These are phyloP conservation scores for Trinorchestia longiramus DNA, from an alignment of 1,140 invertebrate genomes.

Conservation along the genomic window DNA sequence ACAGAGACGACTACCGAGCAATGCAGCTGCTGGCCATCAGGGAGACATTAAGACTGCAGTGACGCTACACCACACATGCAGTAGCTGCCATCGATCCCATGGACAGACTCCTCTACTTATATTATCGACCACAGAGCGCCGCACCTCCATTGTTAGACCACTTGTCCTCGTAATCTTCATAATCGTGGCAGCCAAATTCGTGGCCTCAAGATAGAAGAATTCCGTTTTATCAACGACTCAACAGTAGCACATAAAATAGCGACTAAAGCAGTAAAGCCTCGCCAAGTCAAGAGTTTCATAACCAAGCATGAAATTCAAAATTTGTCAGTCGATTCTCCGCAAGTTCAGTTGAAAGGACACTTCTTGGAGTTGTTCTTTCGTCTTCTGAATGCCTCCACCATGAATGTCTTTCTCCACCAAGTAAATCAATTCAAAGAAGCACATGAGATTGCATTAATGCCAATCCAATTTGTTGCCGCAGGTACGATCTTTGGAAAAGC, in stretches of 20 bases:
- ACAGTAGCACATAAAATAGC: not conserved
- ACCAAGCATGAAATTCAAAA: too few species aligned
- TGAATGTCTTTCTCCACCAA: not conserved
- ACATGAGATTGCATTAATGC: not conserved
- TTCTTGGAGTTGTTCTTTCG: not conserved
- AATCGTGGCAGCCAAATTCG: not conserved
- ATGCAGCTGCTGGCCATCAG: not conserved
- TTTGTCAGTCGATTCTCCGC: not conserved
- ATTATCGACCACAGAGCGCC: not conserved
- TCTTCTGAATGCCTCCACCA: not conserved
- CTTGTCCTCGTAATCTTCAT: not conserved
- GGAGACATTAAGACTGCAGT: not conserved
- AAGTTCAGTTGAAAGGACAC: not conserved
- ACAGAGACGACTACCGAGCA: not conserved
- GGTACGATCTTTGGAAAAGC: not conserved
- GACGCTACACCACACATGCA: not conserved
- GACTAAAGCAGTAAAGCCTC: too few species aligned
- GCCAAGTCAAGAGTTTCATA: too few species aligned
- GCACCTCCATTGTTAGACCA: not conserved
- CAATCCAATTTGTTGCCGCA: not conserved
- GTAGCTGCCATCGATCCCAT: not conserved
- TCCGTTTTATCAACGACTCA: not conserved
- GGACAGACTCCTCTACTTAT: not conserved
- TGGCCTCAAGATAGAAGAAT: not conserved
- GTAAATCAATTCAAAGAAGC: not conserved